Evolutionary conservation across 1,140 invertebrate genomes (phyloP).

Genomic region (Drosophila nikananu): DNA sequence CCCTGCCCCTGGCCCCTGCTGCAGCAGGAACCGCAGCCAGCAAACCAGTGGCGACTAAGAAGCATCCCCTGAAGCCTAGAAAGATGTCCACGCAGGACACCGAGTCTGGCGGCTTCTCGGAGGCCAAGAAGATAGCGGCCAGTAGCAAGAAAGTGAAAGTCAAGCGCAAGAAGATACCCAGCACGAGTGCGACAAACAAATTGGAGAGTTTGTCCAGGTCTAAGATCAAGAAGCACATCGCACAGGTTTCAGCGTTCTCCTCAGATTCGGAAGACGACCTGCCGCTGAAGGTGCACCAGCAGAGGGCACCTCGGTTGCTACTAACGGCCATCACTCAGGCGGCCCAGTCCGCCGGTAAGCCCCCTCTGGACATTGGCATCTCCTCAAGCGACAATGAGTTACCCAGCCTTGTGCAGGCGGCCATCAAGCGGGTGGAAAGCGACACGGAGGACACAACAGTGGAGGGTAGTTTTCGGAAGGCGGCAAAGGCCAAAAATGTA

Average conservation of each 20-base stretch:
- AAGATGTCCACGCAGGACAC: slow-evolving; percentile 55
- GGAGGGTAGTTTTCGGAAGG: slow-evolving; percentile 70
- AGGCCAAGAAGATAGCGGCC: slow-evolving; percentile 26
- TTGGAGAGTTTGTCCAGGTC: slow-evolving; percentile 22
- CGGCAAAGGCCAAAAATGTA: slow-evolving; percentile 84
- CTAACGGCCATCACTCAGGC: slow-evolving; percentile 67
- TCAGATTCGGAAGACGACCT: slow-evolving; percentile 77
- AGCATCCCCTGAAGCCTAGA: slow-evolving; percentile 27
- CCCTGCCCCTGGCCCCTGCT: slow-evolving; percentile 43
- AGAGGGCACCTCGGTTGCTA: slow-evolving; percentile 72
- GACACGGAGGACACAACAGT: slow-evolving; percentile 88
- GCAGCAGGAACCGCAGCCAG: slow-evolving; percentile 17
- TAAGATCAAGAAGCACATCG: slow-evolving; percentile 32
- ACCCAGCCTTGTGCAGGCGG: slow-evolving; percentile 89
- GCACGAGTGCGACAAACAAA: slow-evolving; percentile 28
- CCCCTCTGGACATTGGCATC: slow-evolving; percentile 71
- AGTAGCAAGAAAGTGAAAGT: slow-evolving; percentile 76
- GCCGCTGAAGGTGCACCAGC: slow-evolving; percentile 66
- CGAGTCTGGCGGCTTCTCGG: slow-evolving; percentile 37
- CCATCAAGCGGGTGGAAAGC: slow-evolving; percentile 89
- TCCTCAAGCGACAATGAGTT: slow-evolving; percentile 90
- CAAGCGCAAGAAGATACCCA: slow-evolving; percentile 67
- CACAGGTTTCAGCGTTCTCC: slow-evolving; percentile 47
- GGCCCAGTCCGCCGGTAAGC: slow-evolving; percentile 52
- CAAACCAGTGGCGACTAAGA: slow-evolving; percentile 14